Evolutionary conservation across 2,888 invertebrate species (phyloP).

Genomic region (Cantharis rufa): DNA sequence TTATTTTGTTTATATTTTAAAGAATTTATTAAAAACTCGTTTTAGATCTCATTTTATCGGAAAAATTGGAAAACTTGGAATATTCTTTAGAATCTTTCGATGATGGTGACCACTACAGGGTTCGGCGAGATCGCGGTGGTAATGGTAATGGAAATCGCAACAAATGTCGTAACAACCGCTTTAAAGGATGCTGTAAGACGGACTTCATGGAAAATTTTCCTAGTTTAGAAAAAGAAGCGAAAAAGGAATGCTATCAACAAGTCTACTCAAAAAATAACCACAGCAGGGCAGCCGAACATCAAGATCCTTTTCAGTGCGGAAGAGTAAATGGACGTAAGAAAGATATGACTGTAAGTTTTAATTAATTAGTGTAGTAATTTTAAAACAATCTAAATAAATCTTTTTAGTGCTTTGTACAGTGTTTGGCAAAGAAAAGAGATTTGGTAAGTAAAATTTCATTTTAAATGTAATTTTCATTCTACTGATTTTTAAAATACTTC

Average conservation of each 20-base stretch:
- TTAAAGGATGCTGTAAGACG: conserved; percentile 48
- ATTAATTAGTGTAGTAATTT: neutral
- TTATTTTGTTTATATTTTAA: neutral
- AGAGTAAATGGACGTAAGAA: conserved; percentile 46
- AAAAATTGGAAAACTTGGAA: conserved; percentile 44
- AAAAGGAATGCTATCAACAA: conserved; percentile 47
- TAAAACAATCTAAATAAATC: neutral
- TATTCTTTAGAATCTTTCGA: neutral
- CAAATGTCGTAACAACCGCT: conserved; percentile 44
- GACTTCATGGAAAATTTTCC: conserved; percentile 41
- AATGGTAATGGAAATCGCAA: conserved; percentile 39
- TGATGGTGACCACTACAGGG: conserved; percentile 27
- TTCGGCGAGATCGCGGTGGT: conserved; percentile 37
- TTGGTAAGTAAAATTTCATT: conserved; percentile 44
- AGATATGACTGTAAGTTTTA: conserved; percentile 47
- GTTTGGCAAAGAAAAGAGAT: conserved; percentile 50
- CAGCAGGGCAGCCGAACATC: neutral
- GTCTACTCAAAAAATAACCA: conserved; percentile 41
- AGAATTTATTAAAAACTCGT: neutral
- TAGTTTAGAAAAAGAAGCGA: conserved; percentile 43
- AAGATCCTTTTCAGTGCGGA: conserved; percentile 52
- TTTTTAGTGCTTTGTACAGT: conserved; percentile 51
- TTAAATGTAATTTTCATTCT: too few species aligned
- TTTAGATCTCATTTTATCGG: conserved; percentile 45
- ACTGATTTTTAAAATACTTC: too few species aligned